Percentiles rank a stretch among this genome's conserved stretches.
phyloP scores from a whole-genome alignment of 1,140 invertebrate species.

The Cotesia vestalis region DNA sequence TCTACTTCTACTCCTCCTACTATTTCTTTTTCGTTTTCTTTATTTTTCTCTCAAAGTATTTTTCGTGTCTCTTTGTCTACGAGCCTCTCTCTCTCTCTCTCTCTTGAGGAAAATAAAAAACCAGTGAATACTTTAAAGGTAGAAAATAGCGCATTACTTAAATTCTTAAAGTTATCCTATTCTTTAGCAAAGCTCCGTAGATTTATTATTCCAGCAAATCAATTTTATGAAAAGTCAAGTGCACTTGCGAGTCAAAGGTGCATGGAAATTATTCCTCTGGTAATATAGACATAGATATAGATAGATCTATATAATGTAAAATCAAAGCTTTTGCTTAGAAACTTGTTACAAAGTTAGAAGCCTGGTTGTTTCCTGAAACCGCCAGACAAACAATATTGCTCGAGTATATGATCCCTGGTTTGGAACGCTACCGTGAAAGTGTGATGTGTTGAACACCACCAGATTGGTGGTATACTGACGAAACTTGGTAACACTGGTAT shows the following conservation, averaged over 20 bases:
- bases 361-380: constrained; percentile 19
- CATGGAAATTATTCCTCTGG: background rate
- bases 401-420: constrained; percentile 21
- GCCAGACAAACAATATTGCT: constrained; percentile 28
- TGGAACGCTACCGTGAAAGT: background rate
- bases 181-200: constrained; percentile 1
- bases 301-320: background rate
- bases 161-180: constrained; percentile 9
- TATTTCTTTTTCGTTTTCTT: background rate
- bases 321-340: constrained; percentile 11
- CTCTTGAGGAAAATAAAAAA: background rate
- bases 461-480: constrained; percentile 6
- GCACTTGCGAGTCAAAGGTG: background rate
- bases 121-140: background rate
- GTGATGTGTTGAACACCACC: constrained; percentile 5
- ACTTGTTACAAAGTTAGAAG: constrained; percentile 11
- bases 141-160: background rate
- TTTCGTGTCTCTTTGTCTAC: background rate
- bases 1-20: constrained; percentile 3
- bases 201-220: constrained; percentile 22
- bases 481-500: background rate
- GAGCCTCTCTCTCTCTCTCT: no score
- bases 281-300: no score
- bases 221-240: constrained; percentile 21
- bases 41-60: background rate